Evolutionary conservation across 2,113 vertebrate genomes (phyloP).

Genomic region (Plotosus lineatus): DNA sequence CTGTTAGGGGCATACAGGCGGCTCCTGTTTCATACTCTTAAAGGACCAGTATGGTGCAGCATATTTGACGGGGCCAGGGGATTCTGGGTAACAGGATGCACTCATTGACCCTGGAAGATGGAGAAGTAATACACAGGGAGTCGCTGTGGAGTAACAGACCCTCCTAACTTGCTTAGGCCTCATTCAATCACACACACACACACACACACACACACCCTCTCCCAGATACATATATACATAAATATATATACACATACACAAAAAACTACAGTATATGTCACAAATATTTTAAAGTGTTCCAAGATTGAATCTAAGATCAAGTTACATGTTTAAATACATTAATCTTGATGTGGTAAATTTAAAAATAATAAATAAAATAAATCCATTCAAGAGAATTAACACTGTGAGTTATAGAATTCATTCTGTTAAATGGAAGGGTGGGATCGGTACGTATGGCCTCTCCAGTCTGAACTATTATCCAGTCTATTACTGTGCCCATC

Average conservation of each 20-base stretch:
- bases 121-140: constrained; percentile 61
- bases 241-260: neutral
- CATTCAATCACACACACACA: constrained; percentile 28
- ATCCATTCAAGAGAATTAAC: neutral
- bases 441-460: too few relatives aligned
- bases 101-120: constrained; percentile 70
- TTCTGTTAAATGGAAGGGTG: too few relatives aligned
- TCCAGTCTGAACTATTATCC: too few relatives aligned
- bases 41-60: constrained; percentile 74
- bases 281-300: neutral
- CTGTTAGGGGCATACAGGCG: constrained; percentile 78
- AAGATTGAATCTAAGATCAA: constrained; percentile 5
- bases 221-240: constrained; percentile 7
- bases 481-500: too few relatives aligned
- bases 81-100: constrained; percentile 77
- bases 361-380: neutral
- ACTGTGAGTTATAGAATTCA: neutral
- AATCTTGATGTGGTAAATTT: neutral
- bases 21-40: constrained; percentile 85
- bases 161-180: constrained; percentile 26
- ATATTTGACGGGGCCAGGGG: constrained; percentile 60
- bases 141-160: constrained; percentile 53
- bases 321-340: neutral
- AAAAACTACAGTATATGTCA: neutral
- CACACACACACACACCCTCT: constrained; percentile 26